phyloP scores from a whole-genome alignment of 2,888 invertebrate species.

The Lepidochitona cinerea region DNA sequence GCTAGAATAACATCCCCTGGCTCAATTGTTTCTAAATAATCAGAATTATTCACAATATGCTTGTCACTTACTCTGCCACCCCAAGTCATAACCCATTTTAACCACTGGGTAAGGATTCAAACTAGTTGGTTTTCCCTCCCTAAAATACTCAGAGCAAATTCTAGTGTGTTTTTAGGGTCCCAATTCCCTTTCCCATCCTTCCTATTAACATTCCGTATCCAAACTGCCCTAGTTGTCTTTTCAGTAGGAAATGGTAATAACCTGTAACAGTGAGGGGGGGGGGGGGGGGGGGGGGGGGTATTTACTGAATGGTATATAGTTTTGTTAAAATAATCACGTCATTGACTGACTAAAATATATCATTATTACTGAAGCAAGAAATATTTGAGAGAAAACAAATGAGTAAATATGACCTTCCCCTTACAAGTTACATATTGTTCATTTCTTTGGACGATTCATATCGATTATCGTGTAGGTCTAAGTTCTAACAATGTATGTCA shows the following conservation, averaged over 20 bases:
- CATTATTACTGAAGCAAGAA: no score
- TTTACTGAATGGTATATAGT: no score
- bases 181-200: background rate
- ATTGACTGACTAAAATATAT: no score
- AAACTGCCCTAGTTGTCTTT: background rate
- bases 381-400: no score
- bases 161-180: background rate
- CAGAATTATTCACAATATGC: constrained; percentile 18
- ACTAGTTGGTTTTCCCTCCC: background rate
- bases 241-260: background rate
- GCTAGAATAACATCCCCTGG: constrained; percentile 25
- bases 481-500: no score
- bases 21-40: constrained; percentile 20
- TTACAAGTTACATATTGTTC: no score
- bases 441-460: no score
- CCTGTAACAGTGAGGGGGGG: background rate
- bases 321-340: no score
- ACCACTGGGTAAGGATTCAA: background rate
- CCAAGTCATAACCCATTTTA: constrained; percentile 1
- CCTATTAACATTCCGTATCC: background rate
- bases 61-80: constrained; percentile 30
- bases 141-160: background rate
- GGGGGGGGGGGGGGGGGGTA: no score
- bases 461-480: no score
- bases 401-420: no score